Base-by-base conservation (phyloP, 2,888 invertebrate species). In the Perdita meconis region DNA sequence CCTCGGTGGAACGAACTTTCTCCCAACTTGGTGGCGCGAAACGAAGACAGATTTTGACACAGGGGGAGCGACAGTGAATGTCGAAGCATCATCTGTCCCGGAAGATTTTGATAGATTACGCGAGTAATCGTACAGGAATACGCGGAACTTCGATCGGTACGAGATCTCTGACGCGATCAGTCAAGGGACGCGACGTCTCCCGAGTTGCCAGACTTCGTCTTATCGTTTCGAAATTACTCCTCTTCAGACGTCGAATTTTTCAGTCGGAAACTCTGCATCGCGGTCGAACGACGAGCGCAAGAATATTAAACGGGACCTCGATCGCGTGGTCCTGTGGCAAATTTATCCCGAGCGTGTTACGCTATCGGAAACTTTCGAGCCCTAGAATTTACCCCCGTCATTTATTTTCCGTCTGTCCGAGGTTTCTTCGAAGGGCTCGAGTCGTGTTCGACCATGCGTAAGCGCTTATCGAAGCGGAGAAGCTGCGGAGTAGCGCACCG, bases 301-400 rank as follows among this genome's bases (percentile, higher is more conserved):
- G n/a, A n/a, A n/a, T n/a, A n/a, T n/a, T n/a, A n/a, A n/a, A n/a
- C n/a, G n/a, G n/a, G n/a, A n/a, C n/a, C n/a, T n/a, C n/a, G n/a
- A n/a, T n/a, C n/a, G n/a, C n/a, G n/a, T n/a, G n/a, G n/a, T n/a
- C n/a, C n/a, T n/a, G n/a, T n/a, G n/a, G n/a, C n/a, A n/a, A n/a
- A n/a, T n/a, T n/a, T n/a, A n/a, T n/a, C n/a, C n/a, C n/a, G n/a
- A n/a, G n/a, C n/a, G n/a, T n/a, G n/a, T n/a, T n/a, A 72, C 78
- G 82, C 72, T 81, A 78, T 81, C 81, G 80, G 84, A 84, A 84
- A 79, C 78, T 78, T 75, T 70, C 61, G 71, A 81, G 80, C 82
- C 80, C 77, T 72, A 61, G 64, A n/a, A 24, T 77, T 61, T 64
- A 30, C 2, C 72, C 51, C 78, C 78, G 78, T 80, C 76, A 82